Conservation (phyloP, 2,888 invertebrate species). For the Agriopis marginaria region DNA sequence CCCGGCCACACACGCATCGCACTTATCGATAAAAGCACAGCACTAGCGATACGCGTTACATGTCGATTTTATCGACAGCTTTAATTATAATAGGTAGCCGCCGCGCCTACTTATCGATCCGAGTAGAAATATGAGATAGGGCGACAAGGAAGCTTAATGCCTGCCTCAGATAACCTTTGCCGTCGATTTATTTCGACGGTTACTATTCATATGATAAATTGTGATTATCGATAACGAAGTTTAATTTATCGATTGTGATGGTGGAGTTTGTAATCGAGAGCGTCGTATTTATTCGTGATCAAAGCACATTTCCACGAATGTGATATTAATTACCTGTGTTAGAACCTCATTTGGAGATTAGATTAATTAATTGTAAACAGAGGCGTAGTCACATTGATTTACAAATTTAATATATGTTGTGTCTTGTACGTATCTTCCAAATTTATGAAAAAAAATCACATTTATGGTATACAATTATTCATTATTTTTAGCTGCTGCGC, state of each 20-base stretch:
- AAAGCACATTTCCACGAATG: slow-evolving; percentile 28
- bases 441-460: too few relatives aligned
- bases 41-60: slow-evolving; percentile 70
- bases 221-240: slow-evolving; percentile 49
- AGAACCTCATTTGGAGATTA: slow-evolving; percentile 24
- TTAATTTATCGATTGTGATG: slow-evolving; percentile 44
- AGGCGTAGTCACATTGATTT: not conserved
- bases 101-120: slow-evolving; percentile 64
- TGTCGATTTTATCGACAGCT: slow-evolving; percentile 69
- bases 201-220: slow-evolving; percentile 52
- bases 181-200: slow-evolving; percentile 61
- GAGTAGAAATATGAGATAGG: slow-evolving; percentile 63
- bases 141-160: slow-evolving; percentile 67
- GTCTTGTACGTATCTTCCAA: too few relatives aligned
- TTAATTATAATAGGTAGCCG: slow-evolving; percentile 74
- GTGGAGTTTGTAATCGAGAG: slow-evolving; percentile 18
- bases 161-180: slow-evolving; percentile 58
- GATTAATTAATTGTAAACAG: slow-evolving; percentile 31
- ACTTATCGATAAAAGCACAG: slow-evolving; percentile 65
- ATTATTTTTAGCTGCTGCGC: too few relatives aligned
- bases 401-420: too few relatives aligned
- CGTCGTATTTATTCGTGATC: slow-evolving; percentile 26
- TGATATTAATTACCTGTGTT: slow-evolving; percentile 25
- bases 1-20: slow-evolving; percentile 63
- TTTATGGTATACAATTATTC: too few relatives aligned